Base-by-base conservation (phyloP, 2,888 invertebrate genomes). In the Leptothorax acervorum region DNA sequence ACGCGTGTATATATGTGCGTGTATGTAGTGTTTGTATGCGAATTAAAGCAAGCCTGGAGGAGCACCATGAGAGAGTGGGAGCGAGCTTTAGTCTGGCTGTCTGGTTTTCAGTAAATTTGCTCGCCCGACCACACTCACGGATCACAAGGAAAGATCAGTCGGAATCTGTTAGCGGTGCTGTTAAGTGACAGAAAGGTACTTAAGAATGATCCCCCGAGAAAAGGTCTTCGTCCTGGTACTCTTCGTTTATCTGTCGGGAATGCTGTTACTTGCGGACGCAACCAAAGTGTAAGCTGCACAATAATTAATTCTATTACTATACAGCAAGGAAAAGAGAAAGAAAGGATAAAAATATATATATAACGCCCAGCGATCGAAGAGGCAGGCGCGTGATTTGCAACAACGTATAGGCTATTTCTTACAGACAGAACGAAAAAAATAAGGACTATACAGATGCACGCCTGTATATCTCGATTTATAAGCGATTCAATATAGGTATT, bases 71-170 rank as follows among this genome's bases (percentile, higher is more conserved):
- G 45, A 73, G 76, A 78, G 93, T 93, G 94, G 94, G 94, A 93
- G 93, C 88, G 87, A 91, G 91, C 91, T 92, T 93, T 91, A 92
- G 90, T 91, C 89, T 78, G 55, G 86, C 86, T 81, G 91, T 87
- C 91, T 92, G 90, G 86, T 91, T 92, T 89, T 90, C 90, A 87
- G 90, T 82, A 90, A 93, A 93, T 93, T 93, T 92, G 87, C 89
- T 90, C 89, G 87, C 89, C 89, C 88, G 88, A 88, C 79, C 85
- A 88, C 83, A 78, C 85, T 86, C 84, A 81, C 86, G 66, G 23
- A 71, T 84, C 87, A 68, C 85, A 90, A 88, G 86, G 87, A 88
- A 87, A 79, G 86, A 92, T 91, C 92, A 92, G 93, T 94, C 90
- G 82, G 85, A 90, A 86, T 87, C 90, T 87, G 87, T 90, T 90